Base-by-base conservation (phyloP, 2,797 vertebrate genomes). In the Prunella strophiata region DNA sequence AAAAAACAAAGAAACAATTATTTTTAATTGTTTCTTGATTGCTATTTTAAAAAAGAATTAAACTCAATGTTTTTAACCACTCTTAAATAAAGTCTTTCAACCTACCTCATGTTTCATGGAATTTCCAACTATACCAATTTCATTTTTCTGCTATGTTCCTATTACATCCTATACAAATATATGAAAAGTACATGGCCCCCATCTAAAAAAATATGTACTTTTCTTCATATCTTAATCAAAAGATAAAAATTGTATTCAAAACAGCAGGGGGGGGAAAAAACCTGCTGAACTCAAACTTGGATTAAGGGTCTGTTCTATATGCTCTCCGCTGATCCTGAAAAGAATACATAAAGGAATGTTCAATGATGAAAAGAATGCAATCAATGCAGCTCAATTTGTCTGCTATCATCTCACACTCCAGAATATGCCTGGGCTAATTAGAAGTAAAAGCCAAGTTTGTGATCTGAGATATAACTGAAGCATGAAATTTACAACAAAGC, bases 401-500 rank as follows among this genome's bases (percentile, higher is more conserved):
- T 71, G 75, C 76, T 95, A 88, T 93, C 94, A 97, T 88, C 90
- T 89, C 77, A 85, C 74, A 80, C 57, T 88, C 63, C 74, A 93
- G 76, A 97, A 92, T 93, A 96, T 87, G 72, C 68, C 88, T 89
- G 36, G 86, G 77, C 89, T 97, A 97, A 98, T 97, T 97, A 97
- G 93, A 96, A 96, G 92, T 91, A 87, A 94, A 96, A 95, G 82
- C 73, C 62, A 92, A 89, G 57, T 92, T 93, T 96, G 83, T 89
- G 74, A 97, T 96, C 91, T 77, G 58, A 96, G 76, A 55, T 74
- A 62, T 63, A 96, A 90, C 4, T 85, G 83, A 97, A 95, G 96
- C 63, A 79, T 81, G 85, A 90, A 95, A 97, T 94, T 86, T 94
- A 94, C 81, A 95, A 95, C 63, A 96, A 92, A 96, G 95, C 8